A percentile compares a stretch with the other conserved stretches of the same genome.
phyloP scores from a whole-genome alignment of 2,888 invertebrate species.

The Gymnocheta viridis region DNA sequence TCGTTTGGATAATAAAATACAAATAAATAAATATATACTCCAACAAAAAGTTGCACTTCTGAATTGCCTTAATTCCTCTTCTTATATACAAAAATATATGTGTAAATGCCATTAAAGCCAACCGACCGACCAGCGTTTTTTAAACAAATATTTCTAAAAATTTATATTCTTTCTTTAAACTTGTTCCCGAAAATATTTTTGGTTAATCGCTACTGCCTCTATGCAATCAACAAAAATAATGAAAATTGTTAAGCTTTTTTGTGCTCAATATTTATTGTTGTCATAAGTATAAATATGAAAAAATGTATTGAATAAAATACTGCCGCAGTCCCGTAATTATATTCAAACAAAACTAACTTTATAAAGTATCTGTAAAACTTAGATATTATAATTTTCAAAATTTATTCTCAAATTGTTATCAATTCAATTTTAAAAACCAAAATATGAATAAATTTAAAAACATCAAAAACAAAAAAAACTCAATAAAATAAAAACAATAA shows the following conservation, averaged over 20 bases:
- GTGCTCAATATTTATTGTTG: neutral
- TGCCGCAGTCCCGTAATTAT: neutral
- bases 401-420: constrained; percentile 16
- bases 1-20: constrained; percentile 2
- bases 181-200: neutral
- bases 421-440: constrained; percentile 58
- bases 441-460: constrained; percentile 64
- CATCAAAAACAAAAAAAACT: constrained; percentile 57
- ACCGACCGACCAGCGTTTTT: neutral
- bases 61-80: too few species aligned
- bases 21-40: constrained; percentile 10
- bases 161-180: neutral
- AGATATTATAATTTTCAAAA: neutral
- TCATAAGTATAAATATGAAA: neutral
- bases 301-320: neutral
- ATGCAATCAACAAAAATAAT: too few species aligned
- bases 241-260: neutral
- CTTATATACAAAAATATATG: too few species aligned
- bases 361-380: neutral
- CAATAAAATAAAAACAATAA: constrained; percentile 42
- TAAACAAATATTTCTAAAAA: neutral
- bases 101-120: neutral
- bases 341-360: neutral
- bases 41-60: neutral
- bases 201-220: too few species aligned